Percentiles rank a stretch among this genome's conserved stretches.
Evolutionary conservation across 2,113 vertebrate species (phyloP).

Genomic region (Barnardius zonarius): DNA sequence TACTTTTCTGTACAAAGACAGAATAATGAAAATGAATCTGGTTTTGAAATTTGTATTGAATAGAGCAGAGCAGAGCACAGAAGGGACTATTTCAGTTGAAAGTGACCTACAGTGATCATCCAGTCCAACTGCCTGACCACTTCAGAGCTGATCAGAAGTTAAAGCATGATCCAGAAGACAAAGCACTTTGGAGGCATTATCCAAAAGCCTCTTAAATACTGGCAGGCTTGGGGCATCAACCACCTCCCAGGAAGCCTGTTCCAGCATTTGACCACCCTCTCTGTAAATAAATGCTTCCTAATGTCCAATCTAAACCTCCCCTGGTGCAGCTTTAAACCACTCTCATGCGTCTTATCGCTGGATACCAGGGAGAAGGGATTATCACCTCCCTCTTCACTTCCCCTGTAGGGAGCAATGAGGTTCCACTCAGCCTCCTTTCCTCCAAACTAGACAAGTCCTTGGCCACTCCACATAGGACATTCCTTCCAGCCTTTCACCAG

Average conservation of each 20-base stretch:
- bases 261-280: neutral
- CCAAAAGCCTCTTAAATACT: neutral
- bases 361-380: neutral
- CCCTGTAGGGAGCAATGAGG: neutral
- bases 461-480: neutral
- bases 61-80: neutral
- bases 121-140: neutral
- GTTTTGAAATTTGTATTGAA: neutral
- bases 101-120: neutral
- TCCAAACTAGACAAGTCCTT: neutral
- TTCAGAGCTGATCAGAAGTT: neutral
- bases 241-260: neutral
- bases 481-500: neutral
- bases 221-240: neutral
- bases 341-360: neutral
- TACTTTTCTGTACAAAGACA: neutral
- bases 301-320: neutral
- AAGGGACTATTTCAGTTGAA: neutral
- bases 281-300: neutral
- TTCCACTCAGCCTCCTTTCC: neutral
- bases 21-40: neutral
- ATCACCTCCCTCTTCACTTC: neutral
- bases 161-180: neutral
- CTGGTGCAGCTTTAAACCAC: neutral
- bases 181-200: neutral